These are phyloP conservation scores for Aegithalos caudatus DNA, from an alignment of 2,113 vertebrate species.

Conservation along the genomic window DNA sequence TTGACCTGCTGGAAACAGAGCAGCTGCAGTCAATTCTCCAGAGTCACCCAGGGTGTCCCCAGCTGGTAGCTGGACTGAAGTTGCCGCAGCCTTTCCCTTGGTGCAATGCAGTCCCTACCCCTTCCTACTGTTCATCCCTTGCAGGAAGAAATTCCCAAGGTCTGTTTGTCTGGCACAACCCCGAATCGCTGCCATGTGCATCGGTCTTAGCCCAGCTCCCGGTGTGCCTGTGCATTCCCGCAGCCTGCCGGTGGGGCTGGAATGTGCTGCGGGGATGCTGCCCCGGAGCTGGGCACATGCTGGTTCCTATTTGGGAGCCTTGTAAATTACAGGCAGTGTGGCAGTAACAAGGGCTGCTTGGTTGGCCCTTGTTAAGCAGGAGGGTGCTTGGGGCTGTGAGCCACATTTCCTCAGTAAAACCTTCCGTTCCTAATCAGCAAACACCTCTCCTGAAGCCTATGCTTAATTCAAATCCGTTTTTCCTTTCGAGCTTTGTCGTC, in stretches of 20 bases:
- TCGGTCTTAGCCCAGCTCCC: neutral
- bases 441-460: slow-evolving; percentile 46
- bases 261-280: neutral
- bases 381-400: slow-evolving; percentile 49
- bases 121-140: neutral
- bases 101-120: neutral
- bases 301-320: slow-evolving; percentile 67
- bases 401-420: slow-evolving; percentile 76
- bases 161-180: fast-evolving
- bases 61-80: neutral
- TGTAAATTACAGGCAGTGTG: slow-evolving; percentile 64
- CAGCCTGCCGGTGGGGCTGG: neutral
- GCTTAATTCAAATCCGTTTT: neutral
- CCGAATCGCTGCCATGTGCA: fast-evolving
- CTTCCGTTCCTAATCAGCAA: slow-evolving; percentile 64
- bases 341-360: slow-evolving; percentile 59
- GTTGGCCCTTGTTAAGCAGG: slow-evolving; percentile 67
- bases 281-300: neutral
- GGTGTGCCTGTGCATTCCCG: neutral
- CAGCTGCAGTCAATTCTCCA: slow-evolving; percentile 7
- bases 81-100: neutral
- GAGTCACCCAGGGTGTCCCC: slow-evolving; percentile 12
- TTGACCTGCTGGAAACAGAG: neutral
- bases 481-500: neutral
- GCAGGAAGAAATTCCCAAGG: neutral